Percentiles rank a stretch among this genome's conserved stretches.
Evolutionary conservation across 2,797 vertebrate species (phyloP).

Genomic region (Tangara arthus): DNA sequence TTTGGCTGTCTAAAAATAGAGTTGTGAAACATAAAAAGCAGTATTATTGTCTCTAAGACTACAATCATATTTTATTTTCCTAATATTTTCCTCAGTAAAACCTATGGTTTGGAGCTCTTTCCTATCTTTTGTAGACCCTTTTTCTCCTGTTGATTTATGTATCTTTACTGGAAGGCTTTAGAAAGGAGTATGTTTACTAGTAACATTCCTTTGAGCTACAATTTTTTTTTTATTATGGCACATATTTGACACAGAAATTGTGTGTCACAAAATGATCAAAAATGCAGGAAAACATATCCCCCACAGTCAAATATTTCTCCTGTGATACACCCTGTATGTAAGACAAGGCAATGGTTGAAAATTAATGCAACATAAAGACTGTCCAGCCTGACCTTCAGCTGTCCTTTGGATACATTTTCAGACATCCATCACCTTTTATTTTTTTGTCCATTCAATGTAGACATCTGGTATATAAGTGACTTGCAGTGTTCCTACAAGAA

Average conservation of each 20-base stretch:
- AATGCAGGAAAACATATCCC: background rate
- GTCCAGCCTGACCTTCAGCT: background rate
- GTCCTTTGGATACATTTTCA: background rate
- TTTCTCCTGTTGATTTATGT: slow-evolving; percentile 42
- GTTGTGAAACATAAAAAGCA: slow-evolving; percentile 38
- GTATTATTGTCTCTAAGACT: slow-evolving; percentile 46
- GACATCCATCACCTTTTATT: background rate
- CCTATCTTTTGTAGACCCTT: background rate
- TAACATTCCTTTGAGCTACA: background rate
- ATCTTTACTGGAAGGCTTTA: slow-evolving; percentile 25
- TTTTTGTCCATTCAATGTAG: background rate
- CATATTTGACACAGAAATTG: background rate
- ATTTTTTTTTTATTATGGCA: background rate
- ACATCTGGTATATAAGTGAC: background rate
- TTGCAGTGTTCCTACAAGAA: background rate
- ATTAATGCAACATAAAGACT: background rate
- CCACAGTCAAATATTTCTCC: background rate
- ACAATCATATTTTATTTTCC: slow-evolving; percentile 14
- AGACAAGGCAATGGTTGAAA: background rate
- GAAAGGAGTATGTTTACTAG: slow-evolving; percentile 31
- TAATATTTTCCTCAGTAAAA: background rate
- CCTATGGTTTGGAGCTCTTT: background rate
- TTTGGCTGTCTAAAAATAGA: slow-evolving; percentile 70
- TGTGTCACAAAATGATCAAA: background rate
- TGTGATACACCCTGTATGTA: background rate